These are phyloP conservation scores for Cinclus mexicanus DNA, from an alignment of 2,113 vertebrate species.

Conservation along the genomic window DNA sequence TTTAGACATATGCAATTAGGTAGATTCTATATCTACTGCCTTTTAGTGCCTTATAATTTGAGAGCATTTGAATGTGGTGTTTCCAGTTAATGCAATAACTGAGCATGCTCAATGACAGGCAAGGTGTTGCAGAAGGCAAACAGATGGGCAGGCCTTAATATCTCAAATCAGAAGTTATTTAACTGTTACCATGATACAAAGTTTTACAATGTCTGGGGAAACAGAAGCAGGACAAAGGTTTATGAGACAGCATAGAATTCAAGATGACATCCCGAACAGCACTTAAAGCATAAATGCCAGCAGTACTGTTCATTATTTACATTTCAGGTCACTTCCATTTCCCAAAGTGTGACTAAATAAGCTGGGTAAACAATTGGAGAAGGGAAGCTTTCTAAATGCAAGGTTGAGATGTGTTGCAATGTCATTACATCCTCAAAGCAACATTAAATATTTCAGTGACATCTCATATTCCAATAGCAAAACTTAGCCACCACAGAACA, in stretches of 20 bases:
- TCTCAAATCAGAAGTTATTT: not conserved
- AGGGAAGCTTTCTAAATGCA: not conserved
- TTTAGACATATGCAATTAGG: not conserved
- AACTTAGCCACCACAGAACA: not conserved
- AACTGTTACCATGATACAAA: not conserved
- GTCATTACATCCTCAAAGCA: not conserved
- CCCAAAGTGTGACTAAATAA: not conserved
- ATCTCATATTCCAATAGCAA: not conserved
- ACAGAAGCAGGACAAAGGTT: slow-evolving; percentile 11
- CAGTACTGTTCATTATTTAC: not conserved
- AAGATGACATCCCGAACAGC: not conserved
- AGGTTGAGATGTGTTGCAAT: not conserved
- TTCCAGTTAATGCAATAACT: not conserved
- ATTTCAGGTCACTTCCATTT: not conserved
- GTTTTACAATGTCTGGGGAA: not conserved
- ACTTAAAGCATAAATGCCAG: not conserved
- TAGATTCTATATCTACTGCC: not conserved
- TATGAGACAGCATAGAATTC: not conserved
- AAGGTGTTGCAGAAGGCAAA: not conserved
- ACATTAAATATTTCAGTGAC: not conserved
- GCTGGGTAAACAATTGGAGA: not conserved
- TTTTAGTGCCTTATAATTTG: not conserved
- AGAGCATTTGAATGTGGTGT: not conserved
- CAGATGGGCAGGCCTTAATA: not conserved
- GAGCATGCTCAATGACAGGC: not conserved